A percentile compares a stretch with the other conserved stretches of the same genome.
phyloP scores from a whole-genome alignment of 2,797 vertebrate genomes.

The Falco peregrinus region DNA sequence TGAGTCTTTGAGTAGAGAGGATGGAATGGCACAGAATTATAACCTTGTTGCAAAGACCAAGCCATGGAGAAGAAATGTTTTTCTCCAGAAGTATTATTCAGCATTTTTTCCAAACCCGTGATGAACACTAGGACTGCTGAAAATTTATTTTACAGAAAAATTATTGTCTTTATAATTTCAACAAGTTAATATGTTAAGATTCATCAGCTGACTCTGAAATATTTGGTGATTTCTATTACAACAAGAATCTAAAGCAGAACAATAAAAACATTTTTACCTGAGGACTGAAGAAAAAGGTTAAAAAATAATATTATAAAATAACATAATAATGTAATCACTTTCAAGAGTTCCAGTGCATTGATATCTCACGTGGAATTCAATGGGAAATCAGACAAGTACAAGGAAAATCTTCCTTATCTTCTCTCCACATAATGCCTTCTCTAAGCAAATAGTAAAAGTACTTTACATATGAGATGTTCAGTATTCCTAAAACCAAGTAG shows the following conservation, averaged over 20 bases:
- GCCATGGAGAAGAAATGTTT: neutral
- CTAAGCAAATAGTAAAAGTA: neutral
- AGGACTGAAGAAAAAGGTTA: neutral
- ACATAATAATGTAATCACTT: neutral
- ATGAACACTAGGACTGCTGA: neutral
- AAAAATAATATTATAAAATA: neutral
- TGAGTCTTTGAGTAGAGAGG: neutral
- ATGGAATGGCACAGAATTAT: neutral
- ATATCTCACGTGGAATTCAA: neutral
- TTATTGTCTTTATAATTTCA: neutral
- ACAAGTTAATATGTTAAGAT: neutral
- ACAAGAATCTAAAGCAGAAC: neutral
- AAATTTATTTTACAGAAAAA: neutral
- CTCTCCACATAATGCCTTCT: neutral
- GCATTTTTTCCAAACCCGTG: neutral
- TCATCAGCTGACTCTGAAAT: neutral
- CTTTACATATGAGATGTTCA: neutral
- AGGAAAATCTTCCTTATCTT: neutral
- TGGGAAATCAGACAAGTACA: neutral
- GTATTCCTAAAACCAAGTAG: neutral
- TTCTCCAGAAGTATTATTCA: neutral
- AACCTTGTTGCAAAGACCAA: neutral
- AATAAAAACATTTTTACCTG: neutral
- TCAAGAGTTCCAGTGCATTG: neutral
- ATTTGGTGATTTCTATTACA: neutral